Conservation (phyloP, 1,140 invertebrate species). For the Lepidotrigona ventralis region DNA sequence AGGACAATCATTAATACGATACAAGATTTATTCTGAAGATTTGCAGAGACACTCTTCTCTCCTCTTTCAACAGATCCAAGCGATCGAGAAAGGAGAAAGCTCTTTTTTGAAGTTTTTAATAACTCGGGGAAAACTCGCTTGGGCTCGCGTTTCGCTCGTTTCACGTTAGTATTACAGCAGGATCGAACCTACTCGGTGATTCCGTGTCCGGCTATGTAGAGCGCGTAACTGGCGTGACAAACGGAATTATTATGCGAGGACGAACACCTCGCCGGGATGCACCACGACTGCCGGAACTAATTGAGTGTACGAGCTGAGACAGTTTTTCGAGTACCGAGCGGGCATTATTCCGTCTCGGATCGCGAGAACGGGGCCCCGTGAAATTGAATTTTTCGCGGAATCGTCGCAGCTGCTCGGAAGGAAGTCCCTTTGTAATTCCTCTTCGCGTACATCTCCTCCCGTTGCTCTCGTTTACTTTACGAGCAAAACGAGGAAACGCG, state of each 20-base stretch:
- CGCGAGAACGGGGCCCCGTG: slow-evolving; percentile 27
- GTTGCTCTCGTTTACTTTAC: not conserved
- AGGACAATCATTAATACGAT: too few species aligned
- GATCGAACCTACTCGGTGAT: not conserved
- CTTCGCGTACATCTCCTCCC: not conserved
- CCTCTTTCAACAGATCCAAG: too few species aligned
- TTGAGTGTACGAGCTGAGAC: slow-evolving; percentile 59
- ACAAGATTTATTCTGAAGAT: too few species aligned
- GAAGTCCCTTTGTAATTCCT: not conserved
- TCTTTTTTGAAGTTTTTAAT: too few species aligned
- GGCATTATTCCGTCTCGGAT: slow-evolving; percentile 4
- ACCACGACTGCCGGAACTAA: slow-evolving; percentile 57
- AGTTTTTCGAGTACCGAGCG: slow-evolving; percentile 41
- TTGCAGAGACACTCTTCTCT: too few species aligned
- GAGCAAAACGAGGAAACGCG: not conserved
- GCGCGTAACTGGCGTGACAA: slow-evolving; percentile 73
- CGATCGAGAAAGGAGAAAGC: not conserved
- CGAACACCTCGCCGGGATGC: slow-evolving; percentile 59
- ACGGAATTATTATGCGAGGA: slow-evolving; percentile 72
- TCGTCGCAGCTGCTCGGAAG: slow-evolving; percentile 20
- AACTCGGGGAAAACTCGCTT: too few species aligned
- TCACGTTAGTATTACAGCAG: not conserved
- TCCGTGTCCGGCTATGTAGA: slow-evolving; percentile 65
- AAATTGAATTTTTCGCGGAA: slow-evolving; percentile 41
- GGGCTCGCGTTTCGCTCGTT: not conserved